Base-by-base conservation (phyloP, 2,113 vertebrate species). In the Capricornis sumatraensis region DNA sequence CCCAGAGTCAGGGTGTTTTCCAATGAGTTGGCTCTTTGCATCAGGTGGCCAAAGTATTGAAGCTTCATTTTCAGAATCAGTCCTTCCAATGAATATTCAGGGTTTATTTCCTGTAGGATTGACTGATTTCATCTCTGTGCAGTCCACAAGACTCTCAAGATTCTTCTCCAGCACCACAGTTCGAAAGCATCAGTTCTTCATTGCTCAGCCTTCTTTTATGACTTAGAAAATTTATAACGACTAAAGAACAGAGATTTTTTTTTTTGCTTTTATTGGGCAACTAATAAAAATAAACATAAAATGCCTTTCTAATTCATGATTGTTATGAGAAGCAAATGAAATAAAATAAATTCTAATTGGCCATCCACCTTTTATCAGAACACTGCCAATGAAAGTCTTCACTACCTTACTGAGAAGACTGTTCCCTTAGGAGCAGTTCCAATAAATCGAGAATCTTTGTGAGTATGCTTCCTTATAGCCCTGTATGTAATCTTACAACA, bases 301-400 rank as follows among this genome's bases (percentile, higher is more conserved):
- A 83, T 83, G 3, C 2, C 30, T 89, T 93, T 94, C 28, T 52
- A 89, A 25, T 40, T 89, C 21, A 23, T n/a, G 27, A 78, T 76
- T 94, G 11, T 67, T 85, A 7, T 79, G 57, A 95, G 45, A 93
- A 67, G 40, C 52, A 96, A 81, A 85, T 91, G 53, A 97, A 60
- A 53, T 85, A 84, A 67, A 74, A 21, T 50, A 33, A 12, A 58
- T 58, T 82, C 15, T 91, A 55, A 40, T 8, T 43, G 60, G 67
- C 25, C n/a, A 58, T 64, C 36, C 10, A 76, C 6, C 13, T 25
- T 60, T 82, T 93, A 88, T 52, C 36, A 92, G 57, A 94, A 84
- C 8, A 84, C 9, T 6, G 13, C 17, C 19, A 50, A 0, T 71
- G 27, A 82, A 60, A 43, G 12, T 27, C 27, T 84, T 95, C 45